Conservation (phyloP, 2,113 vertebrate species). For the Dicrurus megarhynchus region DNA sequence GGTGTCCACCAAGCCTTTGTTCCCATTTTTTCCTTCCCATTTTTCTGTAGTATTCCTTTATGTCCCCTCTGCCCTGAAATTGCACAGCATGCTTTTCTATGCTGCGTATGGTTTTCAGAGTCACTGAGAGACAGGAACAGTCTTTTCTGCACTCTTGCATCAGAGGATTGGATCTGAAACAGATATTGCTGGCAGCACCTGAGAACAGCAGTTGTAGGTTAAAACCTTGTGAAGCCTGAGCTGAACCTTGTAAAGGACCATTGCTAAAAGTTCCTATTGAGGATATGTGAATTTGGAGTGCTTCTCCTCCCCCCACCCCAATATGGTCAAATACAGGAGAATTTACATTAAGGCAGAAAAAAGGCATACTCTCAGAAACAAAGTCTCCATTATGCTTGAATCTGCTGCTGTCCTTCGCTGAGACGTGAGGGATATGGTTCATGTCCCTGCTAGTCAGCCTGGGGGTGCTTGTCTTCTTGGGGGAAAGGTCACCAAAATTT, state of each 20-base stretch:
- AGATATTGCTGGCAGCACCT: not conserved
- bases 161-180: not conserved
- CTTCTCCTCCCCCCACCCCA: not conserved
- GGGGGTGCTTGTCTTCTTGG: not conserved
- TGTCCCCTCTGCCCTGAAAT: not conserved
- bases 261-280: not conserved
- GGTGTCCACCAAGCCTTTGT: not conserved
- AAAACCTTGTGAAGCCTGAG: not conserved
- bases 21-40: not conserved
- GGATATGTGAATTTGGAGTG: not conserved
- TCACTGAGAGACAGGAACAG: not conserved
- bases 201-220: not conserved
- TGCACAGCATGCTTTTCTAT: not conserved
- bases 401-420: not conserved
- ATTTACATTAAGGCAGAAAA: not conserved
- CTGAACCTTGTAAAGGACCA: not conserved
- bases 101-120: not conserved
- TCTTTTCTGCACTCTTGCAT: not conserved
- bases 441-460: not conserved
- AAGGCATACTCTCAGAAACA: not conserved
- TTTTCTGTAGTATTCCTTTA: not conserved
- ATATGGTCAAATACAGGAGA: not conserved
- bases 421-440: not conserved
- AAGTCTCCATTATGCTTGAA: not conserved
- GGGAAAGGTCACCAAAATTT: constrained; percentile 19